Evolutionary conservation across 64 coral and sea anemone species (phyloP).

Genomic region (Trachythela sp.): DNA sequence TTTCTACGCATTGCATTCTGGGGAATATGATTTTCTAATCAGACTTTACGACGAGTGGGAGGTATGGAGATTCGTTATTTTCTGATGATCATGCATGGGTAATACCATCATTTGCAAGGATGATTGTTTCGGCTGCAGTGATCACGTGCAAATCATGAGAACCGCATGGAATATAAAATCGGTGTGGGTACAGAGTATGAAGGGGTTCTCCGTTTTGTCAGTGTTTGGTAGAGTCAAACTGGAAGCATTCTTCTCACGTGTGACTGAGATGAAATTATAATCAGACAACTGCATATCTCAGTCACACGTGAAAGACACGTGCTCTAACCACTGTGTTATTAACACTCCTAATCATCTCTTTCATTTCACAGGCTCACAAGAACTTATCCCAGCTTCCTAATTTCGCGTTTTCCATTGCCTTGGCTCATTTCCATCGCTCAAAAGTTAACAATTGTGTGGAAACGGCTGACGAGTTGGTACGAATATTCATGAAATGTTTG

Average conservation of each 20-base stretch:
- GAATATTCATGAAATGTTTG: neutral
- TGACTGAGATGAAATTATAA: too few species aligned
- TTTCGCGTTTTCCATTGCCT: conserved; percentile 75
- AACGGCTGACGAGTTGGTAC: conserved; percentile 77
- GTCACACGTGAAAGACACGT: neutral
- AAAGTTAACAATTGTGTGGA: conserved; percentile 26
- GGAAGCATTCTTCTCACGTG: too few species aligned
- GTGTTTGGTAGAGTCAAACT: too few species aligned
- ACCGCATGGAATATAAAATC: too few species aligned
- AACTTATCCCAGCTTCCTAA: conserved; percentile 95
- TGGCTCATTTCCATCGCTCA: conserved; percentile 73
- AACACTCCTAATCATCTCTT: neutral
- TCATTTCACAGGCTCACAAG: conserved; percentile 59
- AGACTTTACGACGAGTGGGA: conserved; percentile 89
- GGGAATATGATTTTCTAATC: conserved; percentile 80
- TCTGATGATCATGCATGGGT: too few species aligned
- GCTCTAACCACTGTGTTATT: neutral
- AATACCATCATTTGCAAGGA: too few species aligned
- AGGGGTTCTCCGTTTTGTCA: too few species aligned
- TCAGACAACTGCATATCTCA: too few species aligned
- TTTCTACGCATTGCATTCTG: conserved; percentile 77
- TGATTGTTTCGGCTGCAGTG: too few species aligned
- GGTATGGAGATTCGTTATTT: too few species aligned
- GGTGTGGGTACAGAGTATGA: too few species aligned
- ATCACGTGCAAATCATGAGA: too few species aligned